Base-by-base conservation (phyloP, 2,113 vertebrate species). In the Pleuronectes platessa region DNA sequence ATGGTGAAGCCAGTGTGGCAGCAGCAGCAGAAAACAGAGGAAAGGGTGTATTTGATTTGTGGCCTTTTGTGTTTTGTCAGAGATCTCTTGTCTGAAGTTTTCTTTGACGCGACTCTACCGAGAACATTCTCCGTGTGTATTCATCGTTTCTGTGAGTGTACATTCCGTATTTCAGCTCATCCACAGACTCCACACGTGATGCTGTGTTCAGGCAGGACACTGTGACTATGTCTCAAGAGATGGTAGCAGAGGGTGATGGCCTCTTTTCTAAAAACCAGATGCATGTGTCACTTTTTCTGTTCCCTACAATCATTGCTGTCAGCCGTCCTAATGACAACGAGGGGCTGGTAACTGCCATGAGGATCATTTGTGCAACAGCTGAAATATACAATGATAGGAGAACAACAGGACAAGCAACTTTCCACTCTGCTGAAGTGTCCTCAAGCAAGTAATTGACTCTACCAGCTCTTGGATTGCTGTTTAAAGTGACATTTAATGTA, bases 281-380 rank as follows among this genome's bases (percentile, higher is more conserved):
- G 76, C 78, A 86, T 89, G 71, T 86, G 85, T 85, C 89, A 88
- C 84, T 84, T 90, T 79, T 78, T 59, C 18, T 27, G 37, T 86
- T 64, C 40, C 74, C 51, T 53, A 70, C 83, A 86, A 81, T 83
- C 84, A 54, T 77, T 56, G 17, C 70, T 49, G 14, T 74, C 8
- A 2, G 71, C 49, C 77, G 71, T 72, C 64, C 11, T n/a, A 11
- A 68, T 24, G 53, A 27, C 26, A 9, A 49, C 53, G 53, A 51
- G 10, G 47, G 65, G n/a, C 31, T 73, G 18, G 7, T 66, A 76
- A 51, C 20, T 18, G 42, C 23, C 74, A 63, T 58, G 15, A 85
- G 68, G 23, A 73, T 15, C 2, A 73, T 58, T 24, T 53, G 12
- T 64, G 64, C 49, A 58, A 62, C 24, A 67, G 40, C 40, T 13